phyloP scores from a whole-genome alignment of 2,113 vertebrate genomes.

The Colistium nudipinnis region DNA sequence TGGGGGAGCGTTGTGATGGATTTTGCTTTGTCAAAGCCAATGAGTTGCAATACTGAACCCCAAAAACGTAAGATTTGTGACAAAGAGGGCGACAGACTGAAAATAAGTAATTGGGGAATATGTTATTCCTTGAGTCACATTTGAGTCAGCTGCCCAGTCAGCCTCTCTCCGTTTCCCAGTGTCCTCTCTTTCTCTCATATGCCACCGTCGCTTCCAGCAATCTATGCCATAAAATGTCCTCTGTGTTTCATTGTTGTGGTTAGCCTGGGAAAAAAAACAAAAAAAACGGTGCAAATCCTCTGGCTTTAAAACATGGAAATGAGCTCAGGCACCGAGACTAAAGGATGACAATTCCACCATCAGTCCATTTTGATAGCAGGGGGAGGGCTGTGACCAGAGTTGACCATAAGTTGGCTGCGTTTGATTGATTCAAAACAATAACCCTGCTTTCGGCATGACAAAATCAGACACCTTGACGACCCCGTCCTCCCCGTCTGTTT shows the following conservation, averaged over 20 bases:
- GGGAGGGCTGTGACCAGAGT: slow-evolving; percentile 22
- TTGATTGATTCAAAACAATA: slow-evolving; percentile 68
- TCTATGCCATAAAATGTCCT: slow-evolving; percentile 70
- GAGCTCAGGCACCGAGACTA: slow-evolving; percentile 46
- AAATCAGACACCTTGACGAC: slow-evolving; percentile 65
- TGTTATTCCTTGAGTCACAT: slow-evolving; percentile 63
- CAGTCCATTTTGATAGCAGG: slow-evolving; percentile 23
- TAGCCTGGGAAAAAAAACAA: too few species aligned
- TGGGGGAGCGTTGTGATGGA: slow-evolving; percentile 23
- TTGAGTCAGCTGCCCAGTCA: slow-evolving; percentile 66
- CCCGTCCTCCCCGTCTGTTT: slow-evolving; percentile 45
- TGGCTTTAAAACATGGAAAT: slow-evolving; percentile 53
- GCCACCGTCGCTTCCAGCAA: slow-evolving; percentile 60
- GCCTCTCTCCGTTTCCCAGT: slow-evolving; percentile 44
- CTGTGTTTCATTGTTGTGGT: slow-evolving; percentile 53
- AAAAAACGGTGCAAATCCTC: slow-evolving; percentile 59
- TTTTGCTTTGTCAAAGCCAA: slow-evolving; percentile 24
- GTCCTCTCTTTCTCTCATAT: slow-evolving; percentile 58
- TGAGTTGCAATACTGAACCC: slow-evolving; percentile 21
- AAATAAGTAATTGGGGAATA: slow-evolving; percentile 60
- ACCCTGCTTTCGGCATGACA: slow-evolving; percentile 75
- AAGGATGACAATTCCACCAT: slow-evolving; percentile 41
- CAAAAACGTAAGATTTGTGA: slow-evolving; percentile 28
- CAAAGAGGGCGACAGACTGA: slow-evolving; percentile 50
- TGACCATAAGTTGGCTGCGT: slow-evolving; percentile 42